phyloP scores from a whole-genome alignment of 2,113 vertebrate genomes.

The Bothrops jararaca region DNA sequence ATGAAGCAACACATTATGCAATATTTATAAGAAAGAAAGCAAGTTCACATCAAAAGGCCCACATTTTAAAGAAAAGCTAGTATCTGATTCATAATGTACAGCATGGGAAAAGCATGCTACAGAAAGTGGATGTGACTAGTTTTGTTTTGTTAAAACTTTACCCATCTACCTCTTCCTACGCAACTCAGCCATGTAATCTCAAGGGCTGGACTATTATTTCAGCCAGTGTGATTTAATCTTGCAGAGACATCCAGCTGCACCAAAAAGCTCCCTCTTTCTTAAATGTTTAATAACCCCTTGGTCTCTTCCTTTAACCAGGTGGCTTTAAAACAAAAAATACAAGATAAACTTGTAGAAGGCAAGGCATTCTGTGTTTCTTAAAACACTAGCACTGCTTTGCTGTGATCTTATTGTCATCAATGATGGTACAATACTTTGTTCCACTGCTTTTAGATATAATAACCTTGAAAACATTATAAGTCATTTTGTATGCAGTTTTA shows the following conservation, averaged over 20 bases:
- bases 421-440: neutral
- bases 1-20: neutral
- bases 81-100: neutral
- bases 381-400: neutral
- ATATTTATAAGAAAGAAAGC: neutral
- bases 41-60: neutral
- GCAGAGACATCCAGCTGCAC: neutral
- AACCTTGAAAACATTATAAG: neutral
- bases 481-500: neutral
- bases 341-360: neutral
- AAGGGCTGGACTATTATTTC: neutral
- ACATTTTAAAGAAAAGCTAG: neutral
- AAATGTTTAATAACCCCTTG: neutral
- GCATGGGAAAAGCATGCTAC: neutral
- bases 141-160: neutral
- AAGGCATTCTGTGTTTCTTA: neutral
- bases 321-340: neutral
- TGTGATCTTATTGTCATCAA: neutral
- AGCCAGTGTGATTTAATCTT: neutral
- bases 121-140: neutral
- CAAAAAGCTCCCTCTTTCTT: neutral
- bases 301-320: neutral
- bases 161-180: neutral
- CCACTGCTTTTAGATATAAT: constrained; percentile 1
- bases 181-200: neutral